Base-by-base conservation (phyloP, 2,888 invertebrate species). In the Baccha elongata region DNA sequence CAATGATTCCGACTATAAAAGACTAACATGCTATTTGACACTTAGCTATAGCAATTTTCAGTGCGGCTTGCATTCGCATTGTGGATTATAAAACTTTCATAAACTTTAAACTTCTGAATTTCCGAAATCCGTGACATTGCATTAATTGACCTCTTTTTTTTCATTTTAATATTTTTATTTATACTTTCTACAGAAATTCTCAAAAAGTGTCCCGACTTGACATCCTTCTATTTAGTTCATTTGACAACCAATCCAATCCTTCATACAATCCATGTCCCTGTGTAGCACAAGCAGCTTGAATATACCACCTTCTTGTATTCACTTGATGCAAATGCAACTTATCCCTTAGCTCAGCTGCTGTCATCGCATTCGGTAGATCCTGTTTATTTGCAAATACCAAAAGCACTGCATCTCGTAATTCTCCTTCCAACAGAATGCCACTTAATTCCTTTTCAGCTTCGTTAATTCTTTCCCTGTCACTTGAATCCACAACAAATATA, bases 201-300 rank as follows among this genome's bases (percentile, higher is more conserved):
- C 26, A 81, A 65, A 75, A 75, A 8, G 60, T 10, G 65, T 42
- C 60, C 1, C 60, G 42, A 44, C 40, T 65, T 19, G 72, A 37
- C 7, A 85, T 23, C 1, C 37, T 35, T 11, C 68, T 48, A 73
- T 73, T 64, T 0, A 83, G 26, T 68, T 86, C 85, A 37, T 53
- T 75, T 19, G 84, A 85, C 55, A 88, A 42, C 85, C 87, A 86
- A 44, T 85, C 86, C 2, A 86, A 65, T 21, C 86, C 86, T 44
- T 86, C 86, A 44, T 84, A 81, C 26, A 86, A 44, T 0, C 86
- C 86, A 19, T 84, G 73, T 4, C 85, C 84, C 11, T 85, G 72
- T 6, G 80, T 85, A 1, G 85, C 85, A 60, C 85, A 85, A 6
- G 85, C 40, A 0, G 81, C 69, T 64, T 86, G 85, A 46, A 86